A percentile compares a stretch with the other conserved stretches of the same genome.
These are phyloP conservation scores for Drosophila malerkotliana DNA, from an alignment of 1,140 invertebrate species.

Conservation along the genomic window DNA sequence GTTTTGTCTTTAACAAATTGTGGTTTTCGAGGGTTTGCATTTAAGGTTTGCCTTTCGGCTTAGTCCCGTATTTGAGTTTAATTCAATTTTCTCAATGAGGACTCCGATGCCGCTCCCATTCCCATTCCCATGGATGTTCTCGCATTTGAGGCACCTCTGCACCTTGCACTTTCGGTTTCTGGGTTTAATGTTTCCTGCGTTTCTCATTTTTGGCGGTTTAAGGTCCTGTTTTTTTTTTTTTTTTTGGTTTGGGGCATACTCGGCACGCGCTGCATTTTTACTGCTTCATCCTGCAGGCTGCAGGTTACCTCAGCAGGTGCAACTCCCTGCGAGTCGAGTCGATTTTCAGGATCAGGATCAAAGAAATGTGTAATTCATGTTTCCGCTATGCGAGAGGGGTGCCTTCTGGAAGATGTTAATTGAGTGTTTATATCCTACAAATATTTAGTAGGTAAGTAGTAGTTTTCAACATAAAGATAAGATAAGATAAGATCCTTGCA, in stretches of 20 bases:
- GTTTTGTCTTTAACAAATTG: conserved; percentile 11
- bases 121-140: conserved; percentile 40
- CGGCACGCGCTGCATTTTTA: conserved; percentile 80
- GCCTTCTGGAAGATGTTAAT: conserved; percentile 24
- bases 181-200: conserved; percentile 42
- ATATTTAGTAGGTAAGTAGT: background rate
- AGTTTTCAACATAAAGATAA: background rate
- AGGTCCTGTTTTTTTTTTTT: conserved; percentile 19
- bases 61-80: conserved; percentile 46
- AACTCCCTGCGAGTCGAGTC: conserved; percentile 47
- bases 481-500: too few relatives aligned
- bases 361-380: conserved; percentile 78
- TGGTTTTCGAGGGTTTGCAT: conserved; percentile 23
- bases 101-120: conserved; percentile 5
- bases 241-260: conserved; percentile 34
- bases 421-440: conserved; percentile 22
- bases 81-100: conserved; percentile 56
- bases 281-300: conserved; percentile 65
- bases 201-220: conserved; percentile 30
- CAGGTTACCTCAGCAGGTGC: conserved; percentile 64
- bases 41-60: conserved; percentile 43
- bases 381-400: conserved; percentile 33
- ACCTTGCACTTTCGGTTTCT: conserved; percentile 67
- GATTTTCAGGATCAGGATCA: conserved; percentile 46
- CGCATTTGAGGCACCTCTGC: conserved; percentile 49